Evolutionary conservation across 2,888 invertebrate genomes (phyloP).

Genomic region (Margaritifera margaritifera): DNA sequence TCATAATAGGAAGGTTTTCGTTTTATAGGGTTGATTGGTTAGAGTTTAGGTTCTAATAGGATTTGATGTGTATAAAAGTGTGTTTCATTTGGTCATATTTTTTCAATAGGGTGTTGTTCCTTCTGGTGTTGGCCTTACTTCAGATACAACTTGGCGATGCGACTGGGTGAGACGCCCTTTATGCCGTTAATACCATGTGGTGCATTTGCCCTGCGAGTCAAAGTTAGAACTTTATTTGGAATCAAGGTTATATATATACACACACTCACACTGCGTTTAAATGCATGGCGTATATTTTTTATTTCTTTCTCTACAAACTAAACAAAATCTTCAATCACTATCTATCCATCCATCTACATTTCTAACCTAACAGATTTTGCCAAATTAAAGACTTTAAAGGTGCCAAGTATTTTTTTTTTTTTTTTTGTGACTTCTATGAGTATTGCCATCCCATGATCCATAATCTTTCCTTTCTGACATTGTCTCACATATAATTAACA

Average conservation of each 20-base stretch:
- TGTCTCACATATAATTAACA: neutral
- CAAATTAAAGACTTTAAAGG: no score
- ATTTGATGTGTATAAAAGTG: neutral
- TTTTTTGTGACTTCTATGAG: no score
- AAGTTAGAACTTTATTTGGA: slow-evolving; percentile 61
- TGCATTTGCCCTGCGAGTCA: slow-evolving; percentile 59
- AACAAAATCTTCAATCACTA: no score
- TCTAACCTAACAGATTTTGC: no score
- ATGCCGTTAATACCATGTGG: slow-evolving; percentile 65
- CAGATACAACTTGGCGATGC: slow-evolving; percentile 56
- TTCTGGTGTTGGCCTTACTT: slow-evolving; percentile 62
- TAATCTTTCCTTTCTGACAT: no score
- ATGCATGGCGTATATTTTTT: no score
- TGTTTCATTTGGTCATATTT: neutral
- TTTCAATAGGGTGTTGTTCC: slow-evolving; percentile 41
- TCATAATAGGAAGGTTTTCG: neutral
- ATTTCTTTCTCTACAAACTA: no score
- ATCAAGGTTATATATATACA: slow-evolving; percentile 50
- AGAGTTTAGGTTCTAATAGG: neutral
- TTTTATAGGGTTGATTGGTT: neutral
- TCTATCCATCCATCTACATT: no score
- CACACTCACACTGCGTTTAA: neutral
- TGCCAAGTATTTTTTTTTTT: no score
- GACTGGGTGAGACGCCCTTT: slow-evolving; percentile 64
- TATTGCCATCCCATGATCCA: no score